Conservation (phyloP, 2,888 invertebrate species). For the Drosophila subsilvestris region DNA sequence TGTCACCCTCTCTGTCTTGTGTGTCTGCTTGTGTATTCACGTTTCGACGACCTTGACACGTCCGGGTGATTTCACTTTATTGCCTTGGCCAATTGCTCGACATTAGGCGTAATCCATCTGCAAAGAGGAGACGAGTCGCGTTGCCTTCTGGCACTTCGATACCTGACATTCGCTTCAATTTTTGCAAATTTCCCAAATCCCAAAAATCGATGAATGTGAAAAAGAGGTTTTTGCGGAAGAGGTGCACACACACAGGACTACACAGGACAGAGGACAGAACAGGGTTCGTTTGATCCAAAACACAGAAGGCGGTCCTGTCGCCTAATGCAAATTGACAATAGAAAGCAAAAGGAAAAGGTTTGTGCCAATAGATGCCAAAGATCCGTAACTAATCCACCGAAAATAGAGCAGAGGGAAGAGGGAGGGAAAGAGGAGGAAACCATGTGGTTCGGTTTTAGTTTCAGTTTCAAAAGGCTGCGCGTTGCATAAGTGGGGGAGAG, state of each 20-base stretch:
- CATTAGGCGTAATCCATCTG: slow-evolving; percentile 77
- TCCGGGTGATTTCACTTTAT: slow-evolving; percentile 70
- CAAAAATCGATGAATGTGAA: slow-evolving; percentile 69
- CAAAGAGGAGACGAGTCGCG: slow-evolving; percentile 43
- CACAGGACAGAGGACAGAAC: slow-evolving; percentile 22
- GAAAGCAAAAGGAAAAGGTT: slow-evolving; percentile 66
- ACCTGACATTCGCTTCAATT: slow-evolving; percentile 73
- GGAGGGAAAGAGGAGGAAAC: neutral
- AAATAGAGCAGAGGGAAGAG: slow-evolving; percentile 33
- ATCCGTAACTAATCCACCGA: slow-evolving; percentile 65
- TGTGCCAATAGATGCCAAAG: slow-evolving; percentile 61
- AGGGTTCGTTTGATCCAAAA: slow-evolving; percentile 7
- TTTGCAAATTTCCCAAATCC: slow-evolving; percentile 65
- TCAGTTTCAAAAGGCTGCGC: slow-evolving; percentile 8
- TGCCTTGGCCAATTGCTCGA: slow-evolving; percentile 69
- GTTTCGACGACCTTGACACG: slow-evolving; percentile 63
- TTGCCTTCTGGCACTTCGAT: slow-evolving; percentile 34
- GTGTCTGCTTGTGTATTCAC: neutral
- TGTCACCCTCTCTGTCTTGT: neutral
- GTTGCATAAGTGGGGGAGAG: slow-evolving; percentile 46
- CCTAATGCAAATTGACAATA: slow-evolving; percentile 79
- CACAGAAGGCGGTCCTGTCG: slow-evolving; percentile 69
- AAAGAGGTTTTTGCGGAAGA: slow-evolving; percentile 70
- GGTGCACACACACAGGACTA: slow-evolving; percentile 28
- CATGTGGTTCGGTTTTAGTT: slow-evolving; percentile 24